Percentiles rank a stretch among this genome's conserved stretches.
These are phyloP conservation scores for Nothocercus julius DNA, from an alignment of 2,113 vertebrate genomes.

Conservation along the genomic window DNA sequence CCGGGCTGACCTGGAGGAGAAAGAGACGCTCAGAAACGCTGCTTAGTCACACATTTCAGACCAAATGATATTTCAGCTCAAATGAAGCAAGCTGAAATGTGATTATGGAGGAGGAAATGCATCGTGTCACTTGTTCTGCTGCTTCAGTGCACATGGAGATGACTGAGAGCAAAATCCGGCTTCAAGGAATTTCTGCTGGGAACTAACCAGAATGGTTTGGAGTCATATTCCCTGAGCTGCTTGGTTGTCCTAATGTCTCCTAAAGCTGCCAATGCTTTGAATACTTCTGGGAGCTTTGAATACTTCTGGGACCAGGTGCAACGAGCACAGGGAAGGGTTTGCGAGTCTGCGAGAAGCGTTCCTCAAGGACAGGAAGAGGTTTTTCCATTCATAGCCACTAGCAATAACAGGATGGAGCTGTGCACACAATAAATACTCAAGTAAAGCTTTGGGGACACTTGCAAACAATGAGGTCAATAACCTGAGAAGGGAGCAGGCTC, in stretches of 20 bases:
- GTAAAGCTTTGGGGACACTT: background rate
- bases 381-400: background rate
- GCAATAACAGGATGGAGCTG: background rate
- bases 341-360: background rate
- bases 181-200: background rate
- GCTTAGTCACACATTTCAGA: background rate
- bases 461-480: background rate
- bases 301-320: background rate
- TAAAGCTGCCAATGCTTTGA: background rate
- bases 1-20: background rate
- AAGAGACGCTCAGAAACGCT: background rate
- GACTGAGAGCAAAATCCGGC: background rate
- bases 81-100: background rate
- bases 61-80: background rate
- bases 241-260: accelerated
- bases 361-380: background rate
- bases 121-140: background rate
- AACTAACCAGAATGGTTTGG: background rate
- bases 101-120: background rate
- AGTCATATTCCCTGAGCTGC: background rate
- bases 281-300: background rate
- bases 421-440: background rate
- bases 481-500: background rate
- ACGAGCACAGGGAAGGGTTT: background rate
- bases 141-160: background rate